Evolutionary conservation across 2,797 vertebrate genomes (phyloP).

Genomic region (Scleropages formosus): DNA sequence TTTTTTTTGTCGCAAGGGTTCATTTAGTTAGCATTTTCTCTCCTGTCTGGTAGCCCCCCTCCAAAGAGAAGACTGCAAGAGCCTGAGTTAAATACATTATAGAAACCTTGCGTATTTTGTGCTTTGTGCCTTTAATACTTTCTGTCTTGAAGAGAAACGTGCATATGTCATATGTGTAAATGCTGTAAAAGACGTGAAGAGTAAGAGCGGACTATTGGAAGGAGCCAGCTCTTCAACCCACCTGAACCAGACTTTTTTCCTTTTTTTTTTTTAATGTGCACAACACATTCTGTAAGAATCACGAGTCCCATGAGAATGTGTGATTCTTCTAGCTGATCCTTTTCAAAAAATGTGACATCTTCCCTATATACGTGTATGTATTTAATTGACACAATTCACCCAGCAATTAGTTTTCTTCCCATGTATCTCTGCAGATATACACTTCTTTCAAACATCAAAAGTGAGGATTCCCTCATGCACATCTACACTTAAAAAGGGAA

Average conservation of each 20-base stretch:
- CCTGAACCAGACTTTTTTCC: slow-evolving; percentile 12
- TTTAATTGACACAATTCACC: no score
- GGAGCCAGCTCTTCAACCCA: not conserved
- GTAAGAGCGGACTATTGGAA: slow-evolving; percentile 14
- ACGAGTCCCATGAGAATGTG: no score
- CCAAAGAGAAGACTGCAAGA: slow-evolving; percentile 7
- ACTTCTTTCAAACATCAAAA: no score
- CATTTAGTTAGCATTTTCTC: slow-evolving; percentile 8
- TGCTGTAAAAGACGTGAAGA: slow-evolving; percentile 6
- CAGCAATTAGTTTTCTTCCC: no score
- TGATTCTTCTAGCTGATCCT: no score
- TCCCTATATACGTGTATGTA: no score
- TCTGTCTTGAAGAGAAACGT: slow-evolving; percentile 15
- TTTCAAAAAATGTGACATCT: no score
- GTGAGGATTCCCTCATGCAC: no score
- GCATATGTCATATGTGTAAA: slow-evolving; percentile 3
- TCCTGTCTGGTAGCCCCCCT: slow-evolving; percentile 15
- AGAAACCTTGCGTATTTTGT: slow-evolving; percentile 1
- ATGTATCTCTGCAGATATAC: no score
- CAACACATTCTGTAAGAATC: no score
- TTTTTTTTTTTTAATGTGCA: not conserved
- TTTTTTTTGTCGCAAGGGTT: not conserved
- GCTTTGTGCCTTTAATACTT: not conserved
- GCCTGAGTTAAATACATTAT: slow-evolving; percentile 3
- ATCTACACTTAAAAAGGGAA: not conserved